Evolutionary conservation across 2,113 vertebrate genomes (phyloP).

Genomic region (Neodon shergylaensis): DNA sequence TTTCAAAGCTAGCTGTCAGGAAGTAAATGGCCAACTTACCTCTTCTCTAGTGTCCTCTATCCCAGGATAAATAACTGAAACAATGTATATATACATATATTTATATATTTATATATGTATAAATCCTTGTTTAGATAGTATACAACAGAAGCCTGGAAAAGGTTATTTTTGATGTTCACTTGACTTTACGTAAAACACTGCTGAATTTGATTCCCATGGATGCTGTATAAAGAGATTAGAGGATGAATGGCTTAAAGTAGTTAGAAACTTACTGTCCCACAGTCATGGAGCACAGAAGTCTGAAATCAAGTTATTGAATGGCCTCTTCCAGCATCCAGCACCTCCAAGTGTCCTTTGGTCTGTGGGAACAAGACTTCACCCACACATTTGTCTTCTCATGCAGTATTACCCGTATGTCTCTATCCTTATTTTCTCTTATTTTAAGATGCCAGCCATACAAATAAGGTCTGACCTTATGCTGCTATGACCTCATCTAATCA

Average conservation of each 20-base stretch:
- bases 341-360: no score
- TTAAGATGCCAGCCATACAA: not conserved
- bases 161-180: not conserved
- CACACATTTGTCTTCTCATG: not conserved
- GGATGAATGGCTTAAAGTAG: not conserved
- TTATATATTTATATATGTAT: no score
- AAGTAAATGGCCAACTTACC: not conserved
- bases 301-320: not conserved
- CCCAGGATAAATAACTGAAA: not conserved
- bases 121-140: not conserved
- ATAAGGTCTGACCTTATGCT: not conserved
- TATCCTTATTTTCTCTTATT: not conserved
- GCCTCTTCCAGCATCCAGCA: not conserved
- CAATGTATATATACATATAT: no score
- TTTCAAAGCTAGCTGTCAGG: not conserved
- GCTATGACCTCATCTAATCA: not conserved
- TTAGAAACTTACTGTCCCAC: not conserved
- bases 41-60: not conserved
- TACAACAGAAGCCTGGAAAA: not conserved
- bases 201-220: not conserved
- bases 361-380: not conserved
- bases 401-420: not conserved
- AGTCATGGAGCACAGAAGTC: not conserved
- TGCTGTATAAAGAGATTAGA: not conserved
- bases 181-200: not conserved